Base-by-base conservation (phyloP, 1,140 invertebrate species). In the Bicyclus anynana region DNA sequence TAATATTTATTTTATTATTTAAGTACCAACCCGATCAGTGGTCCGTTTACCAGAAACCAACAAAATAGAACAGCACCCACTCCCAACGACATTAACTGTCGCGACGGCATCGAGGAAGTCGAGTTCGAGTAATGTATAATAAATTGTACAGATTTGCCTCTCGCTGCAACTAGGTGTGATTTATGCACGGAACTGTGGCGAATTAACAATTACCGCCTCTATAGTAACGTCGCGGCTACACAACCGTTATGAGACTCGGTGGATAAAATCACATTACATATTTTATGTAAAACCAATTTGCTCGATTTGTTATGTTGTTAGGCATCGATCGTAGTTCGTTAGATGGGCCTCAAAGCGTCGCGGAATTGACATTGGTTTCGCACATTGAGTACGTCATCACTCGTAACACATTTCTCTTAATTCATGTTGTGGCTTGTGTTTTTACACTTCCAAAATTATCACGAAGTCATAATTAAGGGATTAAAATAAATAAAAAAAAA, bases 191-290 rank as follows among this genome's bases (percentile, higher is more conserved):
- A 69, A 80, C 74, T 83, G 75, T 80, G 72, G 77, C 78, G 78
- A 85, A 83, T 83, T 78, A 78, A 83, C 82, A 85, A 83, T 83
- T 76, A 76, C 72, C 63, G 59, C 55, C 53, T 78, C 62, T 69
- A 73, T 70, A 59, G 61, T 69, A 67, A 67, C 57, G 66, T 67
- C 37, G 14, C 65, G 48, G 58, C 65, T 65, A 67, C 66, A 67
- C 63, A 54, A 72, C 74, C 74, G 72, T 80, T 80, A 76, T 72
- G 49, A 61, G 16, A 29, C 49, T 27, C 51, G 55, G 51, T 62
- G 49, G 54, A 60, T 63, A 50, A 42, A 52, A 60, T 60, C 27
- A 60, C 51, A 59, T 65, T 67, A 52, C 47, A 65, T 57, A 66
- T 60, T 62, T 62, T 61, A 59, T 54, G 42, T 44, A 51, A 69